These are phyloP conservation scores for Epinotia brunnichana DNA, from an alignment of 2,888 invertebrate genomes.

Conservation along the genomic window DNA sequence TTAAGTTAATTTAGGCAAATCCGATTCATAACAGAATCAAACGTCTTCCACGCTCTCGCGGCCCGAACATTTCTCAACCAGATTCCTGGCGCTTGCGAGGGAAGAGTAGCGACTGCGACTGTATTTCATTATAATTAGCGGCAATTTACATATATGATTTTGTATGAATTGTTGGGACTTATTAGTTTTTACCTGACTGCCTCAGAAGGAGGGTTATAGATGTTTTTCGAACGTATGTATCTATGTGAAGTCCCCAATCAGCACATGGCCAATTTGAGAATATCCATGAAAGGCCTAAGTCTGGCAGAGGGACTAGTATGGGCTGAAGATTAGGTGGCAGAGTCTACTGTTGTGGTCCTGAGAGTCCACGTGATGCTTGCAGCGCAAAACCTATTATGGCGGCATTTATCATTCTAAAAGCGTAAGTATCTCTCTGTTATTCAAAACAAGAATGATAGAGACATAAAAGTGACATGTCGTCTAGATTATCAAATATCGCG, in stretches of 20 bases:
- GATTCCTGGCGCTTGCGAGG: constrained; percentile 48
- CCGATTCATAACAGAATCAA: constrained; percentile 59
- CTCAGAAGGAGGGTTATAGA: too few species aligned
- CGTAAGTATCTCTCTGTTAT: too few species aligned
- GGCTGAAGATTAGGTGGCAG: too few species aligned
- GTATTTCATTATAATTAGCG: constrained; percentile 35
- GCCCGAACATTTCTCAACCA: constrained; percentile 54
- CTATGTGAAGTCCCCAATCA: background rate
- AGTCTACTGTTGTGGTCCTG: too few species aligned
- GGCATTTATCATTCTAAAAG: too few species aligned
- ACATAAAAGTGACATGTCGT: too few species aligned
- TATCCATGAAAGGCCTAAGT: background rate
- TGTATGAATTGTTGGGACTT: background rate
- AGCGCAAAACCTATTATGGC: too few species aligned
- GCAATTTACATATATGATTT: background rate
- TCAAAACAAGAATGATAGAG: too few species aligned
- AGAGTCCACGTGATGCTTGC: too few species aligned
- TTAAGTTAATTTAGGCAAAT: constrained; percentile 43
- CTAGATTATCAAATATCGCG: too few species aligned
- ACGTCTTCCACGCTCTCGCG: constrained; percentile 57
- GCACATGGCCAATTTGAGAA: too few species aligned
- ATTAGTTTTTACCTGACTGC: background rate
- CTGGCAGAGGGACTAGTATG: background rate
- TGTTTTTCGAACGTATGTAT: too few species aligned
- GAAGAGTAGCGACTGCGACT: constrained; percentile 38